Conservation (phyloP, 2,113 vertebrate genomes). For the Serinus canaria region DNA sequence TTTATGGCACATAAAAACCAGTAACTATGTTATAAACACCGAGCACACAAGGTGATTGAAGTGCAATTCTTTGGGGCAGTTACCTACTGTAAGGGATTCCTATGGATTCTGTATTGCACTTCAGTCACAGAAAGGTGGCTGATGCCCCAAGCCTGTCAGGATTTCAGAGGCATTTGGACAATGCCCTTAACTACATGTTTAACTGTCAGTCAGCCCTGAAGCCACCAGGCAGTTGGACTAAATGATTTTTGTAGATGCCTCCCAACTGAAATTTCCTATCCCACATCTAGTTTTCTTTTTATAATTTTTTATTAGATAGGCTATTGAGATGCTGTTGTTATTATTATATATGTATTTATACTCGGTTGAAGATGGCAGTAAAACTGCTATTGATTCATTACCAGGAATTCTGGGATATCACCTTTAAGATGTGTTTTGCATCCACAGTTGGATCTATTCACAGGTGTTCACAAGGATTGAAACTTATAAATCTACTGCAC, state of each 20-base stretch:
- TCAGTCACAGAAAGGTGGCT: not conserved
- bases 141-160: not conserved
- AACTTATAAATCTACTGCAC: not conserved
- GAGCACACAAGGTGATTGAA: not conserved
- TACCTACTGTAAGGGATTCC: not conserved
- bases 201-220: not conserved
- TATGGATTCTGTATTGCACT: not conserved
- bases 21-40: not conserved
- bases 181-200: not conserved
- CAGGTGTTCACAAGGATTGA: not conserved
- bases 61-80: not conserved
- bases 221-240: not conserved
- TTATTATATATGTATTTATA: not conserved
- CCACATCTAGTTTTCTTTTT: not conserved
- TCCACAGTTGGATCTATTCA: not conserved
- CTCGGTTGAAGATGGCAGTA: not conserved
- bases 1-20: not conserved
- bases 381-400: not conserved
- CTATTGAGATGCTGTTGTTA: not conserved
- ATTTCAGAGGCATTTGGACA: not conserved
- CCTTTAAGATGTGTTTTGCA: not conserved
- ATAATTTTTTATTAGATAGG: not conserved
- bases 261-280: not conserved
- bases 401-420: not conserved
- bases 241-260: not conserved